A percentile compares a stretch with the other conserved stretches of the same genome.
These are phyloP conservation scores for Neelides folsomi DNA, from an alignment of 2,888 invertebrate species.

Conservation along the genomic window DNA sequence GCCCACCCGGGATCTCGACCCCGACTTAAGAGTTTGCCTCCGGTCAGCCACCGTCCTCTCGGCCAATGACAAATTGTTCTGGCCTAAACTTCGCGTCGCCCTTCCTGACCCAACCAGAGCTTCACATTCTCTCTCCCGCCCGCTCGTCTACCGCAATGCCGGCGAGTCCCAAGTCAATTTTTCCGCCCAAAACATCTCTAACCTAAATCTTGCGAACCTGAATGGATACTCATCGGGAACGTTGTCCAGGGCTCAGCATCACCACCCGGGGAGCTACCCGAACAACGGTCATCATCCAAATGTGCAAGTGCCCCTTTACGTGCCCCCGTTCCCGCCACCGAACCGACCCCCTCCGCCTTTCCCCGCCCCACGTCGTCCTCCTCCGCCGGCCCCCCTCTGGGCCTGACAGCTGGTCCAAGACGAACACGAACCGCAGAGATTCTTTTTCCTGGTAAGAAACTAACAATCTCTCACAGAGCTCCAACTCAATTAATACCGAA, in stretches of 20 bases:
- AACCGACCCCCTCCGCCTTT: constrained; percentile 31
- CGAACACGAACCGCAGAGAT: no score
- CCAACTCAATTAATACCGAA: no score
- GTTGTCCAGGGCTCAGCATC: constrained; percentile 9
- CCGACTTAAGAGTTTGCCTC: constrained; percentile 76
- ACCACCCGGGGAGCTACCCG: constrained; percentile 8
- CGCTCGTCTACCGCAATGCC: no score
- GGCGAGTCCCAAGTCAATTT: no score
- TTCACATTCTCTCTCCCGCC: neutral
- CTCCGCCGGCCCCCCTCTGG: constrained; percentile 25
- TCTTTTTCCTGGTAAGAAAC: no score
- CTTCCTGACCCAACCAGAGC: constrained; percentile 59
- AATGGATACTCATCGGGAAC: constrained; percentile 15
- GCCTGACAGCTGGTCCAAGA: neutral
- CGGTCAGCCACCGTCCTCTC: constrained; percentile 79
- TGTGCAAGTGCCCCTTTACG: constrained; percentile 20
- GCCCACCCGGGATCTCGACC: constrained; percentile 74
- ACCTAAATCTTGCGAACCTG: constrained; percentile 14
- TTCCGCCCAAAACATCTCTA: constrained; percentile 10
- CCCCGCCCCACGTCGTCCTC: constrained; percentile 28
- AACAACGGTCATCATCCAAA: constrained; percentile 1
- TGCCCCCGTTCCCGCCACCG: constrained; percentile 31
- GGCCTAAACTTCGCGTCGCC: constrained; percentile 86
- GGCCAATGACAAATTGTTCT: constrained; percentile 89
- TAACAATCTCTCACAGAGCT: no score